phyloP scores from a whole-genome alignment of 2,888 invertebrate species.

The Lasioglossum figueresi region DNA sequence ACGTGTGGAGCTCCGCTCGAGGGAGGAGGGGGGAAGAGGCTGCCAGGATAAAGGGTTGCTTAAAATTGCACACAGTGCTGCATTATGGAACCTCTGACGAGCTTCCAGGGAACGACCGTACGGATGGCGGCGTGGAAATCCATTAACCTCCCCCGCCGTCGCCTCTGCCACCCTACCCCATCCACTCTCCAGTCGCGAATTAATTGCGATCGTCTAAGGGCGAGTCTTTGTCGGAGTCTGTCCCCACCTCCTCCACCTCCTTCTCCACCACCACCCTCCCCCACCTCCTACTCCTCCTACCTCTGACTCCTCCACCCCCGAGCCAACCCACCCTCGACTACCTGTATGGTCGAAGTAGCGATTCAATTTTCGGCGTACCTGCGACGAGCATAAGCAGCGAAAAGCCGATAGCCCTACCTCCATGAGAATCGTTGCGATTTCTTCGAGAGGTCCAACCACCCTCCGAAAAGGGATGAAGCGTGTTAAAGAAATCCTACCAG shows the following conservation, averaged over 20 bases:
- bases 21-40: slow-evolving; percentile 68
- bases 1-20: slow-evolving; percentile 76
- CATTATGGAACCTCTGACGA: slow-evolving; percentile 83
- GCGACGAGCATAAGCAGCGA: slow-evolving; percentile 26
- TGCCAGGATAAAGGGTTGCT: slow-evolving; percentile 82
- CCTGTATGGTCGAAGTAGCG: slow-evolving; percentile 70
- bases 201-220: slow-evolving; percentile 82
- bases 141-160: slow-evolving; percentile 77
- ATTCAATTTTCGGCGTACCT: slow-evolving; percentile 63
- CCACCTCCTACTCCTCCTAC: not conserved
- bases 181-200: slow-evolving; percentile 79
- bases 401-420: slow-evolving; percentile 14
- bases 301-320: not conserved
- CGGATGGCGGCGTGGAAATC: slow-evolving; percentile 81
- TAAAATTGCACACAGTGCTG: slow-evolving; percentile 83
- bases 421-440: slow-evolving; percentile 4
- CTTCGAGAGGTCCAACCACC: not conserved
- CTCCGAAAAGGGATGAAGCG: not conserved
- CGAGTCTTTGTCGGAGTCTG: slow-evolving; percentile 76
- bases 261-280: too few relatives aligned
- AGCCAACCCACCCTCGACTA: slow-evolving; percentile 50
- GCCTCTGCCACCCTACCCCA: slow-evolving; percentile 47
- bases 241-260: slow-evolving; percentile 23
- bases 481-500: not conserved
- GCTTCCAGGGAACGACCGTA: slow-evolving; percentile 78